A percentile compares a stretch with the other conserved stretches of the same genome.
phyloP scores from a whole-genome alignment of 2,888 invertebrate genomes.

The Phytoseiulus persimilis region DNA sequence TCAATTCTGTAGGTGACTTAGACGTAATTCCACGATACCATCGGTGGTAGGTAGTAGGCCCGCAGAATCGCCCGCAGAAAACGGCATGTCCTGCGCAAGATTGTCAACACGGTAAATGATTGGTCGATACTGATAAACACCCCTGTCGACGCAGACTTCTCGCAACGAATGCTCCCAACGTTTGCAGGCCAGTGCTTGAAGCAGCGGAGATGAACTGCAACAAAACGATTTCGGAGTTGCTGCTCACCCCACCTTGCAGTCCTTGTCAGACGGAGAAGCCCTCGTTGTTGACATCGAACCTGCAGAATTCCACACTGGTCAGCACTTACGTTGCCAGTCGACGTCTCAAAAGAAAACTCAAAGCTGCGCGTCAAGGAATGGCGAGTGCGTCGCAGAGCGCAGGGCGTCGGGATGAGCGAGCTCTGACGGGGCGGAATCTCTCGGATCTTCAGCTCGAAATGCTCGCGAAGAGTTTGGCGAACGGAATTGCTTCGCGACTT shows the following conservation, averaged over 20 bases:
- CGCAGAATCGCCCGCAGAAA: too few relatives aligned
- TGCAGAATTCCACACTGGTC: background rate
- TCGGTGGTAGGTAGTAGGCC: too few relatives aligned
- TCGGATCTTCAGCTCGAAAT: constrained; percentile 20
- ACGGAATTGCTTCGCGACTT: constrained; percentile 20
- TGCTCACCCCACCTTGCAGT: constrained; percentile 24
- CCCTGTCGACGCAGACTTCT: too few relatives aligned
- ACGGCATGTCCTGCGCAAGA: too few relatives aligned
- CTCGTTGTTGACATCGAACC: background rate
- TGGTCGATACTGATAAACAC: too few relatives aligned
- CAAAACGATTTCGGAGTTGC: constrained; percentile 14
- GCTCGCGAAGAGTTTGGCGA: constrained; percentile 34
- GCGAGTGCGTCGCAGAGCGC: background rate
- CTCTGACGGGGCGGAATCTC: background rate
- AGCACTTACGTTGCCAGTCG: constrained; percentile 25
- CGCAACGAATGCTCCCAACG: background rate
- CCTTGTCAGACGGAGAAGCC: constrained; percentile 6
- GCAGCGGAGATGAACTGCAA: background rate
- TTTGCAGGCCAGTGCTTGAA: background rate
- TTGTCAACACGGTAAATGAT: too few relatives aligned
- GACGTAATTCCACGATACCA: too few relatives aligned
- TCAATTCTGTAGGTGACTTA: too few relatives aligned
- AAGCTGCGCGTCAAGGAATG: constrained; percentile 15
- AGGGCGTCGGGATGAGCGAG: background rate
- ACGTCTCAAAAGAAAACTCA: constrained; percentile 24